Conservation (phyloP, 2,888 invertebrate genomes). For the Atethmia centrago region DNA sequence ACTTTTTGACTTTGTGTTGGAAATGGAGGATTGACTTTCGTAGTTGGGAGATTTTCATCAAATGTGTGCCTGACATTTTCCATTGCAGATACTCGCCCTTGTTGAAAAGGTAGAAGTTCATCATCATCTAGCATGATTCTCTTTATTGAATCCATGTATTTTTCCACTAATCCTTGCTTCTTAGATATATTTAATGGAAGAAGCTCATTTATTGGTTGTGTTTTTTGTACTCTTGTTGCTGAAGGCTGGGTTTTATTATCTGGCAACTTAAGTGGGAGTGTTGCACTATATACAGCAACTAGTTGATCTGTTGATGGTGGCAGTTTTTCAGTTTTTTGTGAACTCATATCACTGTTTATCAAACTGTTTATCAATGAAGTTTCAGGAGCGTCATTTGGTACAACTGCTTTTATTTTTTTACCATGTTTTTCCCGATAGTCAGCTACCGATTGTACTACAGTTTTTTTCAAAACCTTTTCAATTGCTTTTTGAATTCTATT, state of each 20-base stretch:
- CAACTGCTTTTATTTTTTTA: neutral
- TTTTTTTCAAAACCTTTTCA: constrained; percentile 13
- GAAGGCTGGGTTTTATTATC: neutral
- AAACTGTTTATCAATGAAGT: neutral
- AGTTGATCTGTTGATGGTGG: too few relatives aligned
- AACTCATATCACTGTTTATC: neutral
- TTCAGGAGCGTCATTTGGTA: neutral
- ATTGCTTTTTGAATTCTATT: neutral
- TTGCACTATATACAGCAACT: neutral
- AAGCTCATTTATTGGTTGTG: neutral
- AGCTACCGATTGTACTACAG: neutral
- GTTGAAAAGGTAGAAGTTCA: neutral
- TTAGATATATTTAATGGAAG: neutral
- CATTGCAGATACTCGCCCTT: too few relatives aligned
- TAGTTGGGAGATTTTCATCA: neutral
- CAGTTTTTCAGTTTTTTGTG: neutral
- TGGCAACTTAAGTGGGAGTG: neutral
- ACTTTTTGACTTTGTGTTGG: neutral
- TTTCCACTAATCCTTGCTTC: constrained; percentile 2
- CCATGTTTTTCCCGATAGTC: neutral
- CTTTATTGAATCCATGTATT: neutral
- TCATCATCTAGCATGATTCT: neutral
- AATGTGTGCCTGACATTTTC: neutral
- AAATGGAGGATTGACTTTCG: neutral
- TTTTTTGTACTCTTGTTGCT: neutral